These are phyloP conservation scores for Sphaerodactylus townsendi DNA, from an alignment of 2,113 vertebrate species.

Conservation along the genomic window DNA sequence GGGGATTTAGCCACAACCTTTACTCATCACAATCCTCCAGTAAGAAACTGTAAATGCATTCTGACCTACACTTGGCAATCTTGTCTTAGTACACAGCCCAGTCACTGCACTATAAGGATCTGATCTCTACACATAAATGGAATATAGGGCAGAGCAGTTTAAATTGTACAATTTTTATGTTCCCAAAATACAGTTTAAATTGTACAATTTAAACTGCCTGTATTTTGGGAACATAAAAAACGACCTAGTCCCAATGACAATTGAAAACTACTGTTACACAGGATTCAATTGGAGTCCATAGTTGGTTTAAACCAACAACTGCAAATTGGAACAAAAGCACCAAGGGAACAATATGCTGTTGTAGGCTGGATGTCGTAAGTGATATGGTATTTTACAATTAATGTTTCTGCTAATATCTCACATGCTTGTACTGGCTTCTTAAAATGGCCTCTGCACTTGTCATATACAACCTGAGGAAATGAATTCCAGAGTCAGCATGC, in stretches of 20 bases:
- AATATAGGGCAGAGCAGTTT: too few relatives aligned
- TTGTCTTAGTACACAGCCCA: too few relatives aligned
- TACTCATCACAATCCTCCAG: too few relatives aligned
- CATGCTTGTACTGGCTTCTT: conserved; percentile 45
- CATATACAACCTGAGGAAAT: conserved; percentile 47
- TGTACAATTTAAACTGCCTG: too few relatives aligned
- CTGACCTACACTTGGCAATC: too few relatives aligned
- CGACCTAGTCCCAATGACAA: not conserved
- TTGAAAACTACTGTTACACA: conserved; percentile 25
- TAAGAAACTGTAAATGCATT: too few relatives aligned
- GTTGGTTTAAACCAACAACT: conserved; percentile 22
- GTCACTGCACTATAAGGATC: too few relatives aligned
- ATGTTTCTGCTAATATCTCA: conserved; percentile 63
- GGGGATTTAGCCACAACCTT: too few relatives aligned
- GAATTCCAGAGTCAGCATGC: conserved; percentile 53
- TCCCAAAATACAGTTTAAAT: too few relatives aligned
- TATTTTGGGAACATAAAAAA: too few relatives aligned
- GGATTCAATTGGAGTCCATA: conserved; percentile 21
- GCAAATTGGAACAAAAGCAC: conserved; percentile 38
- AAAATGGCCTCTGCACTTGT: conserved; percentile 61
- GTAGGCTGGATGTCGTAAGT: conserved; percentile 27
- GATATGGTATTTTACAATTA: conserved; percentile 38
- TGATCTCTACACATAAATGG: too few relatives aligned
- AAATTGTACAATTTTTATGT: too few relatives aligned
- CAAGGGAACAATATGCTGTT: conserved; percentile 38